Percentiles rank a stretch among this genome's conserved stretches.
Evolutionary conservation across 1,140 invertebrate species (phyloP).

Genomic region (Micrasema longulum): DNA sequence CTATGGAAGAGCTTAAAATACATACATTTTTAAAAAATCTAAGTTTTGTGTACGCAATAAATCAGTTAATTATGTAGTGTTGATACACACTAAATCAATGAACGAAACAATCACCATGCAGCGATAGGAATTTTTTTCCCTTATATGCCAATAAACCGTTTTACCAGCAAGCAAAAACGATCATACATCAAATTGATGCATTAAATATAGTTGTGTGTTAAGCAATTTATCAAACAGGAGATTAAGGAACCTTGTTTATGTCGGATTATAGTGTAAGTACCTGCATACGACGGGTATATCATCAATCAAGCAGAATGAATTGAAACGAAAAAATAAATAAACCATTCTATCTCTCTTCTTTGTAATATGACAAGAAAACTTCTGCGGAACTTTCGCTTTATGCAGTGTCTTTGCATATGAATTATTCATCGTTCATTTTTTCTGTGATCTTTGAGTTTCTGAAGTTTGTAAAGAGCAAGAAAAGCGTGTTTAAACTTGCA

Average conservation of each 20-base stretch:
- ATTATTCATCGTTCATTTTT: constrained; percentile 40
- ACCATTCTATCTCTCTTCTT: background rate
- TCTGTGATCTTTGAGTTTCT: constrained; percentile 9
- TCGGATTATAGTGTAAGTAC: background rate
- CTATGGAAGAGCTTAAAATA: too few relatives aligned
- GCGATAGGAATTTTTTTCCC: too few relatives aligned
- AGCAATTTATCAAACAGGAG: constrained; percentile 19
- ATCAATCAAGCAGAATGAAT: constrained; percentile 40
- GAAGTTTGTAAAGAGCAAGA: background rate
- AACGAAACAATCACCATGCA: too few relatives aligned
- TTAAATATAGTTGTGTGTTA: constrained; percentile 17
- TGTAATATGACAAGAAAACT: background rate
- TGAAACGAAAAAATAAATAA: constrained; percentile 20
- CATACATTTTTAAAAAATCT: too few relatives aligned
- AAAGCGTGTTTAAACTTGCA: constrained; percentile 3
- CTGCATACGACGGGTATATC: background rate
- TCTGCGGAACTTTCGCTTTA: constrained; percentile 25
- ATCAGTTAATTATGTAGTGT: too few relatives aligned
- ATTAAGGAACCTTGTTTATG: constrained; percentile 6
- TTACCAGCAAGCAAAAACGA: constrained; percentile 25
- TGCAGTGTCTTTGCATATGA: constrained; percentile 20
- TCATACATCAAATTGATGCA: constrained; percentile 25
- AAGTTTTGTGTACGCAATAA: too few relatives aligned
- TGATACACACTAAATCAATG: too few relatives aligned
- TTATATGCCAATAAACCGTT: constrained; percentile 21